These are phyloP conservation scores for Nothoprocta pentlandii DNA, from an alignment of 2,113 vertebrate species.

Conservation along the genomic window DNA sequence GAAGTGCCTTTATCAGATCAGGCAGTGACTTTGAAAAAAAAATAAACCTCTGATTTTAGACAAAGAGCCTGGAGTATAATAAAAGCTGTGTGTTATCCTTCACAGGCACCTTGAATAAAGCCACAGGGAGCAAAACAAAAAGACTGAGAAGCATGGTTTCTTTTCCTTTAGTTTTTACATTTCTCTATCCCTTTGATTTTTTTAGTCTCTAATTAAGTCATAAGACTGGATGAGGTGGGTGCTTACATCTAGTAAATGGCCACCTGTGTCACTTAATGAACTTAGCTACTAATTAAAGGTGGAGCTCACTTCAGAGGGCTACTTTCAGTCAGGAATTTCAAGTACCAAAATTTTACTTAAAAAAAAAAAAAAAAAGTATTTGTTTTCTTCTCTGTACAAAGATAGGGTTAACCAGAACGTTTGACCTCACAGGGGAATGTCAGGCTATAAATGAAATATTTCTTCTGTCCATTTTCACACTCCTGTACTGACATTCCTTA, in stretches of 20 bases:
- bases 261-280: conserved; percentile 61
- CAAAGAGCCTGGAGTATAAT: conserved; percentile 38
- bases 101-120: conserved; percentile 44
- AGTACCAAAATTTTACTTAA: conserved; percentile 36
- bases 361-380: conserved; percentile 20
- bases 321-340: conserved; percentile 53
- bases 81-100: conserved; percentile 22
- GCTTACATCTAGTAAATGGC: conserved; percentile 3
- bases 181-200: conserved; percentile 57
- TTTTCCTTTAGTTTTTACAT: conserved; percentile 60
- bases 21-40: conserved; percentile 59
- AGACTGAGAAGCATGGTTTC: not conserved
- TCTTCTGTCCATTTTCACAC: not conserved
- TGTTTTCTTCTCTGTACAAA: conserved; percentile 7
- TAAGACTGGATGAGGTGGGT: conserved; percentile 22
- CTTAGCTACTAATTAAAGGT: conserved; percentile 65
- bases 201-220: conserved; percentile 68
- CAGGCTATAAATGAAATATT: not conserved
- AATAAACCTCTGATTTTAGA: conserved; percentile 53
- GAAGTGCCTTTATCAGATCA: conserved; percentile 62
- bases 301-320: conserved; percentile 36
- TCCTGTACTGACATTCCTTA: not conserved
- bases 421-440: not conserved
- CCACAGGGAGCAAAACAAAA: conserved; percentile 30
- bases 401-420: not conserved